Evolutionary conservation across 2,888 invertebrate species (phyloP), one percentile per base, ranked within the genome.

Genomic region (Balanococcus diminutus): DNA sequence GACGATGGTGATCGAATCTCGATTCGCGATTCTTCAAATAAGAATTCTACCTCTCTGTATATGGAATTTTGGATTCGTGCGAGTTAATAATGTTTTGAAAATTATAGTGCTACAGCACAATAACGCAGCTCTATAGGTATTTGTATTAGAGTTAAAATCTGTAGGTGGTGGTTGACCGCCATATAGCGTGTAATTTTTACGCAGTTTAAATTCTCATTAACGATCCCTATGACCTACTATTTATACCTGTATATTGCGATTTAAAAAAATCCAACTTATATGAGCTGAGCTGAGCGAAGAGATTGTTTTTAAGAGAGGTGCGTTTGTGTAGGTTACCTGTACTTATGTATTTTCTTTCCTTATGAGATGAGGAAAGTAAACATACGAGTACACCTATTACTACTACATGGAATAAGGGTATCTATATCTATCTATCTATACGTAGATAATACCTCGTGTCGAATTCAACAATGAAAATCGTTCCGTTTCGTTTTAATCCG

Each of bases 151-250:
- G 56, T 56, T 32, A 11, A 36, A 79, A 32, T 79, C 75, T 79
- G 75, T 79, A 19, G 75, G 75, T 28, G 75, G 75, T 36, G 75
- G 75, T 79, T 79, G 75, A 79, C 75, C 75, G 75, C 36, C 75
- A 79, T 61, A 22, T 79, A 36, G 75, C 75, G 36, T 79, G 75
- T 32, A 79, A 79, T 79, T 79, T 79, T 79, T 79, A 79, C 28
- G 36, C 28, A 36, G 75, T 79, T 79, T 79, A 79, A 79, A 36
- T 28, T 79, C 75, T 36, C 36, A 79, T 36, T 79, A 79, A 79
- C 36, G 75, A 79, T 36, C 36, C 22, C 28, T 36, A 79, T 79
- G 75, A 79, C 75, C 75, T 79, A 79, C 56, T 79, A 67, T 67
- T 79, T 32, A 79, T 72, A 72, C 72, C 56, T 25, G 67, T 28